Evolutionary conservation across 2,888 invertebrate genomes (phyloP).

Genomic region (Thera britannica): DNA sequence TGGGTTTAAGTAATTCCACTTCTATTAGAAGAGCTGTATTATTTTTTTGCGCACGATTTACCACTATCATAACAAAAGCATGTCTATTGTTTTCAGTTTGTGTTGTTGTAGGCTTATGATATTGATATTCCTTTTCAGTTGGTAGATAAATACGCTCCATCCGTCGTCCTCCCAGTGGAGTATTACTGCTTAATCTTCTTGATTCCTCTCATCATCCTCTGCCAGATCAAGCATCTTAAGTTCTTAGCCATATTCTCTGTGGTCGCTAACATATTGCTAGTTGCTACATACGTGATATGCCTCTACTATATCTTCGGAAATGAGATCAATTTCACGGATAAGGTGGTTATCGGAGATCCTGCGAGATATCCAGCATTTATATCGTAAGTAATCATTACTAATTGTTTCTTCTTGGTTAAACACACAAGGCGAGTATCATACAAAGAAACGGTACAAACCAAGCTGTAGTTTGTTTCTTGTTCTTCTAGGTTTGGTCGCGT

Average conservation of each 20-base stretch:
- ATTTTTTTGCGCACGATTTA: too few relatives aligned
- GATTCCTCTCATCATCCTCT: constrained; percentile 68
- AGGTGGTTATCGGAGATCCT: constrained; percentile 82
- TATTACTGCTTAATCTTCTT: constrained; percentile 74
- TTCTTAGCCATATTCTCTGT: constrained; percentile 95
- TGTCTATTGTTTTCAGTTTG: not conserved
- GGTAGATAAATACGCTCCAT: constrained; percentile 68
- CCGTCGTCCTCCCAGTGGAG: constrained; percentile 64
- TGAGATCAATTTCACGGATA: constrained; percentile 73
- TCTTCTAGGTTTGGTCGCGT: too few relatives aligned
- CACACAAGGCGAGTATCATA: too few relatives aligned
- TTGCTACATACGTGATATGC: constrained; percentile 92
- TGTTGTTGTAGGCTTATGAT: not conserved
- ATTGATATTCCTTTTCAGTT: constrained; percentile 61
- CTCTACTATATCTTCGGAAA: constrained; percentile 91
- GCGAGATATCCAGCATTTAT: constrained; percentile 93
- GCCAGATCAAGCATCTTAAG: constrained; percentile 89
- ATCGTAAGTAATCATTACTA: constrained; percentile 69
- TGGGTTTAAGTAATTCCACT: too few relatives aligned
- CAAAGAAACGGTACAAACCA: too few relatives aligned
- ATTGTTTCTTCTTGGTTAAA: not conserved
- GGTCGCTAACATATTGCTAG: constrained; percentile 93
- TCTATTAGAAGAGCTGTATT: too few relatives aligned
- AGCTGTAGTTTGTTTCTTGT: too few relatives aligned
- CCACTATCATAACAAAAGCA: too few relatives aligned